Evolutionary conservation across 2,888 invertebrate genomes (phyloP), one percentile per base, ranked within the genome.

Genomic region (Noctua janthe): DNA sequence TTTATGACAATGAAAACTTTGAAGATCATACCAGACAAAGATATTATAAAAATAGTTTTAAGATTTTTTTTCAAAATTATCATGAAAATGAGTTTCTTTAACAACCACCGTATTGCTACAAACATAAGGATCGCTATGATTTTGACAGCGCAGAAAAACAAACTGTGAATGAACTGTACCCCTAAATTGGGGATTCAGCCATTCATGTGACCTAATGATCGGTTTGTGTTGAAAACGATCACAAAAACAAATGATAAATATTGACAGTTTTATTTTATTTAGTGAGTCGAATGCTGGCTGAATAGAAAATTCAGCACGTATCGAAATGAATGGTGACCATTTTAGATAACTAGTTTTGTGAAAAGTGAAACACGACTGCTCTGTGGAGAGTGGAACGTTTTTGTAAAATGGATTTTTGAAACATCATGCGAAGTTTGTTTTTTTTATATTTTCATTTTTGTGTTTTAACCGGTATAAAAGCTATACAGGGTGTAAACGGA

Each of bases 241-340:
- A 64, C 71, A 66, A 75, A 82, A 80, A 77, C 66, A 69, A 81
- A 80, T 69, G 64, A 71, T 43, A 79, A 80, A 87, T 76, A 83
- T 81, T 80, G 80, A 35, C 71, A 70, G 73, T 67, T 87, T 82
- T 79, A 75, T 83, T 87, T 84, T 79, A 75, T 86, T 76, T 69
- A 73, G 72, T 70, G 43, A 74, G 1, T 47, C 39, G 29, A 78
- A 76, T 71, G 51, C 54, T 80, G 70, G 73, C 51, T 80, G 83
- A 77, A 86, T 86, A 80, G 80, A 77, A 85, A 83, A 86, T 75
- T 80, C 51, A n/a, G 39, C 74, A 83, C 75, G 75, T 78, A 86
- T 79, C 69, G 84, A 71, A 64, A 80, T 56, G 43, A 83, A 83
- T 83, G 72, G 76, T 43, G 43, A 39, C 85, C n/a, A 77, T 77